Evolutionary conservation across 2,797 vertebrate genomes (phyloP).

Genomic region (Rhabdophis nuchalis): DNA sequence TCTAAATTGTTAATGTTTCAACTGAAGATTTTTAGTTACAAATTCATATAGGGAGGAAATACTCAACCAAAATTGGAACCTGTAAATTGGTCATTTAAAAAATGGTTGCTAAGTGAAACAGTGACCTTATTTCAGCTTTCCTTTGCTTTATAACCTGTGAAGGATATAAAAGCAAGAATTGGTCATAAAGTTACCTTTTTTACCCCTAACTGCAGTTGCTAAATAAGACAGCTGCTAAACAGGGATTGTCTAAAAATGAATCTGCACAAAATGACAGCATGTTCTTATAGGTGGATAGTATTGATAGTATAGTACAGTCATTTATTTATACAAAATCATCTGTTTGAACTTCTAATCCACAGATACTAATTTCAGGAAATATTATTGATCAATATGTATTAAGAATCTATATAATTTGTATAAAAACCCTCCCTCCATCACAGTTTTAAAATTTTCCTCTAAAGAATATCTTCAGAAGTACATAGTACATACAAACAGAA

Average conservation of each 20-base stretch:
- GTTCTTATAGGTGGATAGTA: not conserved
- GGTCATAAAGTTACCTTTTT: not conserved
- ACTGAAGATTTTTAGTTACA: not conserved
- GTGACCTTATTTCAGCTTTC: not conserved
- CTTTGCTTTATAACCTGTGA: not conserved
- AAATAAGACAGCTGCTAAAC: not conserved
- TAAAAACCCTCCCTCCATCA: not conserved
- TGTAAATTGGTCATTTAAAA: not conserved
- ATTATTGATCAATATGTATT: not conserved
- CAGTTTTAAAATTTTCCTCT: not conserved
- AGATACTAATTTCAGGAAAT: not conserved
- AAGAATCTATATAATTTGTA: not conserved
- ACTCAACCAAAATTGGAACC: not conserved
- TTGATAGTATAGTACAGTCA: not conserved
- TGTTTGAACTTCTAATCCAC: not conserved
- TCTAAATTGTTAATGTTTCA: not conserved
- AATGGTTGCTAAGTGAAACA: not conserved
- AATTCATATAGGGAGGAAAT: not conserved
- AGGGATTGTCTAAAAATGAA: not conserved
- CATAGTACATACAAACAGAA: not conserved
- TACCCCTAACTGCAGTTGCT: not conserved
- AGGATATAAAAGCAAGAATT: not conserved
- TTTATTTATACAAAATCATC: not conserved
- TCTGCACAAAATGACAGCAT: not conserved
- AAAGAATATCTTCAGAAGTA: not conserved